Evolutionary conservation across 2,113 vertebrate genomes (phyloP).

Genomic region (Hyperoodon ampullatus): DNA sequence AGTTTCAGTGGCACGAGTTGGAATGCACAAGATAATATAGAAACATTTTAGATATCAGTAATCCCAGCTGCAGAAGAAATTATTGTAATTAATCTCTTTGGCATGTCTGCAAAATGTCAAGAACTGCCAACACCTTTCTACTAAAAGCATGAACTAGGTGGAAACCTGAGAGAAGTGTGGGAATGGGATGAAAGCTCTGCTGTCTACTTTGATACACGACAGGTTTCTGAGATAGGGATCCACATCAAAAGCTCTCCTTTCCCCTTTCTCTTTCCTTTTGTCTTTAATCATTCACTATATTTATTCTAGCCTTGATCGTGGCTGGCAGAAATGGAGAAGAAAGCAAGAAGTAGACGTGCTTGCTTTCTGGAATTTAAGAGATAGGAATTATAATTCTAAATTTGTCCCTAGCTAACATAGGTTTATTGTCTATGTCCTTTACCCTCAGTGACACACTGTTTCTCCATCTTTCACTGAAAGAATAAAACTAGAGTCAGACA

Average conservation of each 20-base stretch:
- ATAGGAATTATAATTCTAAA: neutral
- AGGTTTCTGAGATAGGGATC: neutral
- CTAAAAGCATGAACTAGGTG: neutral
- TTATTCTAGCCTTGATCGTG: neutral
- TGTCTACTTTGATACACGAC: neutral
- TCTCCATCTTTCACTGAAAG: neutral
- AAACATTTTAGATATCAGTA: slow-evolving; percentile 11
- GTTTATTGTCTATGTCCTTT: neutral
- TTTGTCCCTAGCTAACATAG: neutral
- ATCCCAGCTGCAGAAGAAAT: slow-evolving; percentile 19
- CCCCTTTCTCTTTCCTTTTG: neutral
- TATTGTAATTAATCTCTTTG: slow-evolving; percentile 46
- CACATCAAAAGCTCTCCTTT: neutral
- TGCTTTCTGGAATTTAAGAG: neutral
- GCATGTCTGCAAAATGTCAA: slow-evolving; percentile 13
- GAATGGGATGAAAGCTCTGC: neutral
- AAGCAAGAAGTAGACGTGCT: neutral
- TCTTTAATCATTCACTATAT: neutral
- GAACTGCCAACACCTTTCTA: neutral
- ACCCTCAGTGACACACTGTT: neutral
- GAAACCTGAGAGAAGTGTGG: neutral
- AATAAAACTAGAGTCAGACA: neutral
- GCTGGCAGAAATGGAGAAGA: neutral
- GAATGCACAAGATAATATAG: neutral
- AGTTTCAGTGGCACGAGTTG: neutral